Percentiles rank a stretch among this genome's conserved stretches.
Conservation (phyloP, 2,797 vertebrate genomes). For the Hyperoplus immaculatus region DNA sequence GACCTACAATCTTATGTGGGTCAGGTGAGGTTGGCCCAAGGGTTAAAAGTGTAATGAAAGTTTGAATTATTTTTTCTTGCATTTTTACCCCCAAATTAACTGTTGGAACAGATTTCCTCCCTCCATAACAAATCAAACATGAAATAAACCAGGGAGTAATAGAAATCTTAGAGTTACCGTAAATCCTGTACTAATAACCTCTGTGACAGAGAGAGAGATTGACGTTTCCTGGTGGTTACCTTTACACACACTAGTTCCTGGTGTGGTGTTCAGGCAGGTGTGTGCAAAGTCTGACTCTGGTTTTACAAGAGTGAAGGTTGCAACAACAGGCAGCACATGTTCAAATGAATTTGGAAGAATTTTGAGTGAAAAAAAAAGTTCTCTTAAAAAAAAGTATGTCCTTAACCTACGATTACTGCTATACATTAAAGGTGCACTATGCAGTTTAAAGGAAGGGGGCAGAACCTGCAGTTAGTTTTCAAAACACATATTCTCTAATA, state of each 20-base stretch:
- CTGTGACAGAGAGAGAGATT: not conserved
- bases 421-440: not conserved
- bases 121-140: not conserved
- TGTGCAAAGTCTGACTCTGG: conserved; percentile 26
- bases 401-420: not conserved
- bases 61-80: not conserved
- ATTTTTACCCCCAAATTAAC: too few relatives aligned
- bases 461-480: too few relatives aligned
- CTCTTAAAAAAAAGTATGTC: conserved; percentile 2
- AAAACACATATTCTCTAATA: too few relatives aligned
- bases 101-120: not conserved
- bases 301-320: conserved; percentile 19
- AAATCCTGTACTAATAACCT: rapidly evolving
- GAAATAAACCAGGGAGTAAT: not conserved
- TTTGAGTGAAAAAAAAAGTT: not conserved
- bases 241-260: conserved; percentile 59
- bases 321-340: not conserved
- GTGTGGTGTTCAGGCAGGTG: not conserved
- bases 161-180: not conserved
- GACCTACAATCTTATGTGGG: not conserved
- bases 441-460: too few relatives aligned
- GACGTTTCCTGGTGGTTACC: conserved; percentile 9
- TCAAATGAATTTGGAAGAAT: not conserved
- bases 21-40: not conserved
- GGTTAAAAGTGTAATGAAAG: not conserved